Evolutionary conservation across 2,888 invertebrate genomes (phyloP).

Genomic region (Sicus ferrugineus): DNA sequence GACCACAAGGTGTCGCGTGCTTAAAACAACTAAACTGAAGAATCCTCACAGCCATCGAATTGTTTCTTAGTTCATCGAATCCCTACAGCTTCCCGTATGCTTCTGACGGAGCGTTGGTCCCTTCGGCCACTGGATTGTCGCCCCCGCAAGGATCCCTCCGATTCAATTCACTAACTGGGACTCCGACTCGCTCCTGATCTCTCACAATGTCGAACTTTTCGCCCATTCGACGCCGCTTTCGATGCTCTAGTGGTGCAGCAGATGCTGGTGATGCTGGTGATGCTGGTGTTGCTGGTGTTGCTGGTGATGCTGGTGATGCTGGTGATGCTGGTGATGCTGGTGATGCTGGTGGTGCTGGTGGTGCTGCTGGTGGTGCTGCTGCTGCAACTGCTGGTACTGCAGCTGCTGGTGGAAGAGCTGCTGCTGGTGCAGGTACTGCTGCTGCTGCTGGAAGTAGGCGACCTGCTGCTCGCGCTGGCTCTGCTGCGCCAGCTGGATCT

Average conservation of each 20-base stretch:
- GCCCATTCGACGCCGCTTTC: not conserved
- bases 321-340: conserved; percentile 34
- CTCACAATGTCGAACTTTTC: too few relatives aligned
- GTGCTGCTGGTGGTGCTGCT: conserved; percentile 36
- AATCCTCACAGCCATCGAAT: not conserved
- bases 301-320: conserved; percentile 37
- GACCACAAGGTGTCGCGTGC: too few relatives aligned
- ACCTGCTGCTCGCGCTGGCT: conserved; percentile 39
- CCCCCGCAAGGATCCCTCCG: too few relatives aligned
- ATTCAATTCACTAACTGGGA: too few relatives aligned
- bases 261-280: conserved; percentile 32
- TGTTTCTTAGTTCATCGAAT: not conserved
- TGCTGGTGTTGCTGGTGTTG: conserved; percentile 37
- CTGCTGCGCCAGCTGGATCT: conserved; percentile 40
- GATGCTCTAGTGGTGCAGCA: not conserved
- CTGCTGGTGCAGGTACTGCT: conserved; percentile 38
- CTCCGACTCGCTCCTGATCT: too few relatives aligned
- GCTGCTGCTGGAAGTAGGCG: conserved; percentile 39
- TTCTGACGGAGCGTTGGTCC: not conserved
- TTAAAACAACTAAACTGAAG: too few relatives aligned
- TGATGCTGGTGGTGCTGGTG: conserved; percentile 38
- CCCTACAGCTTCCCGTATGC: not conserved
- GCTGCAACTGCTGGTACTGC: conserved; percentile 35
- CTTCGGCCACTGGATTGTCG: not conserved
- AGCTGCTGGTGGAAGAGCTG: conserved; percentile 36